Evolutionary conservation across 2,888 invertebrate genomes (phyloP), one percentile per base, ranked within the genome.

Genomic region (Pherbina coryleti): DNA sequence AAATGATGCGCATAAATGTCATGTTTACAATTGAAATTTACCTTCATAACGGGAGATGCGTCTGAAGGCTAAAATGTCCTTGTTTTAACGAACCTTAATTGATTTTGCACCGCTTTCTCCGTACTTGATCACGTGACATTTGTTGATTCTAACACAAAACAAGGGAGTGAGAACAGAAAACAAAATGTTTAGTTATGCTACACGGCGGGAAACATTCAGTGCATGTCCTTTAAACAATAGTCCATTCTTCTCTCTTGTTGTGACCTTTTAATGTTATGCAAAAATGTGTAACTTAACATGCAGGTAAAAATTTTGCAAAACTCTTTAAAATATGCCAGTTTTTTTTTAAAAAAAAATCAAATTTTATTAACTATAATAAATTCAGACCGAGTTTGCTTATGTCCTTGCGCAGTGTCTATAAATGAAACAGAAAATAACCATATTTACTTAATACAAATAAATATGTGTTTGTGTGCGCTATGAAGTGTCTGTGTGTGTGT

Each of bases 101-200:
- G 64, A 66, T 66, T 66, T 66, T 66, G 34, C 11, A 31, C 9
- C 64, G 64, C 64, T 66, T 66, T 66, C 37, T n/a, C 64, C 34
- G 7, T n/a, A 34, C 19, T 22, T 34, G 31, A 31, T 66, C 64
- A 66, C 37, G 31, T 66, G 34, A 19, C 31, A 34, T 64, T 64
- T 64, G 17, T 31, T 34, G 9, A 7, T 37, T n/a, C 28, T 8
- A 9, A 3, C 1, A n/a, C 8, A 31, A 17, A n/a, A 17, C n/a
- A 66, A 66, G 34, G 17, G 19, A 3, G 53, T 19, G 22, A 55
- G 55, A 19, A 55, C 1, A 19, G 17, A 55, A 19, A 19, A n/a
- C n/a, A 5, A 44, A 44, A 44, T 44, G 14, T 44, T 11, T 44
- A 37, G 37, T 8, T 37, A 8, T 8, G 37, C 14, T 44, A 44